Evolutionary conservation across 2,888 invertebrate species (phyloP).

Genomic region (Mythimna ferrago): DNA sequence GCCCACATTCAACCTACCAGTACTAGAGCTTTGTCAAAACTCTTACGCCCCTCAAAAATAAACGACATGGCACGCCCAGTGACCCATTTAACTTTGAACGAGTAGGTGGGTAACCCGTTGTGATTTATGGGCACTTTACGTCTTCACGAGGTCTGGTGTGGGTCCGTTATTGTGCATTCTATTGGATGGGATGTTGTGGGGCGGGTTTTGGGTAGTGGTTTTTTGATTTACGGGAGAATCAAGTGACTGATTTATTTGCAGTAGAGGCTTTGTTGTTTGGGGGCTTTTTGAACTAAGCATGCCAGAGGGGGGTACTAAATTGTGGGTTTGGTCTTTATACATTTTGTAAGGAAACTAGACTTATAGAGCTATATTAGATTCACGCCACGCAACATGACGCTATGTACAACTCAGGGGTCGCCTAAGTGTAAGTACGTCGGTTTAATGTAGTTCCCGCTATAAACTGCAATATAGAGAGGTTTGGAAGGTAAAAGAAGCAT

Average conservation of each 20-base stretch:
- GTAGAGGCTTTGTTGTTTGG: background rate
- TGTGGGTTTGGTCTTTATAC: no score
- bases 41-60: constrained; percentile 23
- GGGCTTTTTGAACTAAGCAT: no score
- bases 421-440: no score
- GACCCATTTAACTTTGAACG: background rate
- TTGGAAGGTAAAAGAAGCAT: background rate
- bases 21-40: background rate
- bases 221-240: background rate
- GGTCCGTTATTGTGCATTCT: no score
- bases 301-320: no score
- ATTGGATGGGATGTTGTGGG: constrained; percentile 1
- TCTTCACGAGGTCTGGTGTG: background rate
- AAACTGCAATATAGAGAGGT: background rate
- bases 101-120: no score
- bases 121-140: background rate
- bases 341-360: no score
- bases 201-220: background rate
- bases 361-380: no score
- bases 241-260: background rate
- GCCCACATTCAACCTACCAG: background rate
- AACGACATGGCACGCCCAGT: constrained; percentile 5
- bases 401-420: no score
- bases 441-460: no score
- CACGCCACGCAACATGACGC: no score